These are phyloP conservation scores for Sinohyriopsis cumingii DNA, from an alignment of 2,888 invertebrate genomes.

Conservation along the genomic window DNA sequence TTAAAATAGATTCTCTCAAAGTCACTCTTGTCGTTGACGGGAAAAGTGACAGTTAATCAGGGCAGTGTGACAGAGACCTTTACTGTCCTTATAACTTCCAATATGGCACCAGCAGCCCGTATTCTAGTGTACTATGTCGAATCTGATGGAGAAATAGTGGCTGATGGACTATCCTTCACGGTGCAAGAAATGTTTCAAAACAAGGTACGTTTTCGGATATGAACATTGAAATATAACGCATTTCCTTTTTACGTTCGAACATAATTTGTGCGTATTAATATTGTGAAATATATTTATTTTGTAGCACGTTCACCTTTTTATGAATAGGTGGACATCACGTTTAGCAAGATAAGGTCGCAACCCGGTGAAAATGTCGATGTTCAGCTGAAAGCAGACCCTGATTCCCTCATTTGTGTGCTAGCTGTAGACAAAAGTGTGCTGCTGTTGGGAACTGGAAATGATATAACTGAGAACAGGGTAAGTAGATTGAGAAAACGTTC, in stretches of 20 bases:
- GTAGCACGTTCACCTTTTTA: neutral
- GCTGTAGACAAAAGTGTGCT: conserved; percentile 90
- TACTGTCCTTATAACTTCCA: conserved; percentile 78
- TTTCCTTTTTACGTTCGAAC: too few relatives aligned
- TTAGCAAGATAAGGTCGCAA: conserved; percentile 75
- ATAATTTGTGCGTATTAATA: too few relatives aligned
- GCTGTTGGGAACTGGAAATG: conserved; percentile 82
- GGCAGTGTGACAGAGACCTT: neutral
- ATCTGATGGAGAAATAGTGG: conserved; percentile 77
- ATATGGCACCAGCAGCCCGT: conserved; percentile 80
- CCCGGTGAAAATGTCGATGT: conserved; percentile 85
- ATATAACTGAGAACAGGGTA: conserved; percentile 76
- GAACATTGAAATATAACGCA: neutral
- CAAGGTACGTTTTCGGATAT: conserved; percentile 35
- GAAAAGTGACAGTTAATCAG: too few relatives aligned
- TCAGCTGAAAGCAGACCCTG: conserved; percentile 85
- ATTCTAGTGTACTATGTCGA: conserved; percentile 84
- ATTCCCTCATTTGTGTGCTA: conserved; percentile 90
- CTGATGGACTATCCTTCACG: conserved; percentile 86
- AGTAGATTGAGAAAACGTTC: conserved; percentile 1
- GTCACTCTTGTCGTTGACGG: too few relatives aligned
- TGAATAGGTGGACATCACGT: conserved; percentile 76
- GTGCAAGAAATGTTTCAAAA: conserved; percentile 85
- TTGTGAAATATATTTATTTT: too few relatives aligned
- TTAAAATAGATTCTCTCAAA: too few relatives aligned